phyloP scores from a whole-genome alignment of 30 jellyfish, hydroid and myxozoan genomes.

The Morbakka virulenta region DNA sequence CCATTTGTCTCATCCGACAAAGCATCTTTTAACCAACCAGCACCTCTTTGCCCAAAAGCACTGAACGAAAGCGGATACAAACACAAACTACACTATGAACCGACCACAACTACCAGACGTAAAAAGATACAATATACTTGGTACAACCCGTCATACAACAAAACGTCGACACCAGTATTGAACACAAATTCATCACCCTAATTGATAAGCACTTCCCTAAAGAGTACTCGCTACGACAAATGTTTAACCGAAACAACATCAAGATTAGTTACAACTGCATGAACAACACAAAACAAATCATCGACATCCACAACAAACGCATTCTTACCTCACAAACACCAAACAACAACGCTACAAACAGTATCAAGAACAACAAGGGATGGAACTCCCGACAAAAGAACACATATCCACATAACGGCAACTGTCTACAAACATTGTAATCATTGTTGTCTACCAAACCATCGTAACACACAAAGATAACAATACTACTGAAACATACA shows the following conservation, averaged over 20 bases:
- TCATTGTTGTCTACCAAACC: neutral
- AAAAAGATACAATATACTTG: neutral
- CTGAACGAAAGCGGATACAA: slow-evolving; percentile 24
- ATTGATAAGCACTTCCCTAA: slow-evolving; percentile 46
- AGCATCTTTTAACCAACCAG: slow-evolving; percentile 46
- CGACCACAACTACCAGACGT: no score
- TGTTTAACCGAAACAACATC: no score
- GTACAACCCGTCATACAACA: slow-evolving; percentile 40
- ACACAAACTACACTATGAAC: slow-evolving; percentile 13
- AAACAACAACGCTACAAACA: no score
- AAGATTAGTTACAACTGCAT: no score
- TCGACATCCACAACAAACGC: no score
- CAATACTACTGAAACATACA: no score
- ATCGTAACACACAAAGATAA: no score
- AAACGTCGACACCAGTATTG: slow-evolving; percentile 14
- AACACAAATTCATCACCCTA: slow-evolving; percentile 40
- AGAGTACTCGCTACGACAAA: slow-evolving; percentile 29
- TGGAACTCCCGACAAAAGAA: no score
- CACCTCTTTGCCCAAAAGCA: slow-evolving; percentile 35
- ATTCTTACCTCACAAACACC: no score
- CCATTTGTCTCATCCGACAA: slow-evolving; percentile 38
- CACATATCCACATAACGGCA: neutral
- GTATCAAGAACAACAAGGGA: no score
- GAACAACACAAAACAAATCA: no score
- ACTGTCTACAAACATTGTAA: neutral